Conservation (phyloP, 2,888 invertebrate genomes). For the Byasa hedistus region DNA sequence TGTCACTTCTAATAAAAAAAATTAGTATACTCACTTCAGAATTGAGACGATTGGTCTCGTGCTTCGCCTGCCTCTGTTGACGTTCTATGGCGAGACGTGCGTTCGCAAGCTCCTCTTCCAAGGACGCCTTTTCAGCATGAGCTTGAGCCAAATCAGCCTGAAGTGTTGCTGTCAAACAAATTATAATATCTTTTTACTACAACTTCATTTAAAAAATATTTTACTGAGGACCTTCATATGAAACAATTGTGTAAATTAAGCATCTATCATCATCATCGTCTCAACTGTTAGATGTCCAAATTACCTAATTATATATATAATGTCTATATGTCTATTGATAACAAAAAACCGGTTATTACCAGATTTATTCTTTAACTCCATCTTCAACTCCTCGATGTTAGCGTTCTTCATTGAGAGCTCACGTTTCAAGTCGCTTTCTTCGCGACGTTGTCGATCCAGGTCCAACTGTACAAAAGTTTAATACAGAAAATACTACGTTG, state of each 20-base stretch:
- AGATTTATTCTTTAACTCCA: slow-evolving; percentile 88
- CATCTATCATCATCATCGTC: too few species aligned
- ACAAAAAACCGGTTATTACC: slow-evolving; percentile 64
- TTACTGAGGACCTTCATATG: too few species aligned
- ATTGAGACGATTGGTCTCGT: slow-evolving; percentile 86
- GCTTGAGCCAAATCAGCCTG: slow-evolving; percentile 88
- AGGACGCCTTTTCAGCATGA: slow-evolving; percentile 87
- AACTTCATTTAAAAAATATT: too few species aligned
- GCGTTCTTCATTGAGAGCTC: slow-evolving; percentile 87
- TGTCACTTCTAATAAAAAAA: not conserved
- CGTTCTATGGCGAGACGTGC: slow-evolving; percentile 84
- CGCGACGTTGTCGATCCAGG: slow-evolving; percentile 87
- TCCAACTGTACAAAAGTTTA: slow-evolving; percentile 75
- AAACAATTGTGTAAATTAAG: too few species aligned
- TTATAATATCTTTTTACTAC: too few species aligned
- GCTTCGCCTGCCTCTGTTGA: slow-evolving; percentile 86
- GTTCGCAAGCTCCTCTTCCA: slow-evolving; percentile 89
- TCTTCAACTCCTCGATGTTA: slow-evolving; percentile 88
- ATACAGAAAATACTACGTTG: too few species aligned
- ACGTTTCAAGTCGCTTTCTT: slow-evolving; percentile 87
- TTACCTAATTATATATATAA: too few species aligned
- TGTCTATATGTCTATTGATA: too few species aligned
- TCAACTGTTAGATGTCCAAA: too few species aligned
- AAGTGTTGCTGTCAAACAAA: slow-evolving; percentile 79
- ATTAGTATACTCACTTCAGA: slow-evolving; percentile 79